Base-by-base conservation (phyloP, 2,113 vertebrate genomes). In the Blennius ocellaris region DNA sequence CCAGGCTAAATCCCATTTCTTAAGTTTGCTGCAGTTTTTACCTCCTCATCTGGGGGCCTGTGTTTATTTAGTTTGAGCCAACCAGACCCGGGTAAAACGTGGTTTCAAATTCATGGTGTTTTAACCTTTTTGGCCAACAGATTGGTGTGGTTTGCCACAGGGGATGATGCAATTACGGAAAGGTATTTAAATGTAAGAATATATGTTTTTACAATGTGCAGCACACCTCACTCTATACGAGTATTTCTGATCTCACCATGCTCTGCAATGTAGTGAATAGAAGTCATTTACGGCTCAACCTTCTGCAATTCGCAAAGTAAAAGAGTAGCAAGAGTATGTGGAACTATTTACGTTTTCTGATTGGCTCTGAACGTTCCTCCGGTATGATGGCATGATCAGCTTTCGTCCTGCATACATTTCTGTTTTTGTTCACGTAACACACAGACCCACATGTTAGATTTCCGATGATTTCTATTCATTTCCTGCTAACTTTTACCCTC, bases 21-120 rank as follows among this genome's bases (percentile, higher is more conserved):
- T 61, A 9, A 60, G 52, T 65, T 61, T 44, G 39, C 51, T 40
- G 36, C 63, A 8, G 65, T 53, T 61, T 69, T 67, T 50, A 52
- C 67, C 43, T 66, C 57, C 55, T 40, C 72, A 52, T 74, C 44
- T 56, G 49, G n/a, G 14, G 9, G 6, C 11, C 44, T 49, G 6
- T 78, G 81, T 87, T 86, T 82, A 61, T 88, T 82, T 57, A 73
- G 68, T 75, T 59, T 76, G 59, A 78, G 51, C 75, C 72, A 78
- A 5, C 11, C 74, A 72, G 76, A 47, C 45, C 12, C 14, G 69
- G 7, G 38, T 12, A 51, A 70, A 53, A 57, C 5, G 5, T 6
- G 44, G 38, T 11, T 76, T 76, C 52, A 68, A 2, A 58, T 69
- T 76, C 37, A 69, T 16, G 47, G 10, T 16, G 78, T 83, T 69